phyloP scores from a whole-genome alignment of 2,888 invertebrate species.

The Ichneumoninae sp. region DNA sequence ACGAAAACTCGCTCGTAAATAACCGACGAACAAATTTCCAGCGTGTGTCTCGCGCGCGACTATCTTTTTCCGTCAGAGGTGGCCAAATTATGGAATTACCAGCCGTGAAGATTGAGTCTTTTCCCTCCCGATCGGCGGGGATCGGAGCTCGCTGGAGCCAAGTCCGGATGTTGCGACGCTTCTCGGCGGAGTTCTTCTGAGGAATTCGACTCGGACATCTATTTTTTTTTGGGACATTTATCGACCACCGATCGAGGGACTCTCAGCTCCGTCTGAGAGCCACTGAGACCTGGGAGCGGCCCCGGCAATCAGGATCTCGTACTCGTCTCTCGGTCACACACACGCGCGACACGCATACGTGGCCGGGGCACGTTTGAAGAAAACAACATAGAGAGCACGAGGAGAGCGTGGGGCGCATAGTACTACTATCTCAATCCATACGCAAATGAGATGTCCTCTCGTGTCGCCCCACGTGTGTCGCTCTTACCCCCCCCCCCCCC shows the following conservation, averaged over 20 bases:
- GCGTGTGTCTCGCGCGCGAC: constrained; percentile 74
- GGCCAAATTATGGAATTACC: constrained; percentile 65
- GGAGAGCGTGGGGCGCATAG: constrained; percentile 58
- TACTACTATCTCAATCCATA: constrained; percentile 82
- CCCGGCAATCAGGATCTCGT: constrained; percentile 79
- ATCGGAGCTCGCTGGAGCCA: too few species aligned
- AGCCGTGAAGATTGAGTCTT: too few species aligned
- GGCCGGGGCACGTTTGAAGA: constrained; percentile 67
- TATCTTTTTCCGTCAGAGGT: constrained; percentile 74
- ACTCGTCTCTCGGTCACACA: constrained; percentile 69
- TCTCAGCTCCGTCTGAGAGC: constrained; percentile 58
- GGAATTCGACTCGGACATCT: neutral
- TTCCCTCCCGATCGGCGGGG: too few species aligned
- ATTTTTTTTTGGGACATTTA: neutral
- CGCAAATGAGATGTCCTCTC: constrained; percentile 80
- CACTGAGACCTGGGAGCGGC: constrained; percentile 75
- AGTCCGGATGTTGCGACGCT: neutral
- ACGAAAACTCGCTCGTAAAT: constrained; percentile 81
- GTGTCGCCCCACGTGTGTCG: constrained; percentile 57
- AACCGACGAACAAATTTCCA: constrained; percentile 79
- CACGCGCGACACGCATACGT: constrained; percentile 42
- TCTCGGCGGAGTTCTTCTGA: neutral
- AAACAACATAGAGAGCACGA: constrained; percentile 72
- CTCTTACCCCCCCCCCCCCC: neutral
- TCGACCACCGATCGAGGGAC: neutral